A percentile compares a stretch with the other conserved stretches of the same genome.
These are phyloP conservation scores for Notamacropus eugenii DNA, from an alignment of 2,797 vertebrate species.

Conservation along the genomic window DNA sequence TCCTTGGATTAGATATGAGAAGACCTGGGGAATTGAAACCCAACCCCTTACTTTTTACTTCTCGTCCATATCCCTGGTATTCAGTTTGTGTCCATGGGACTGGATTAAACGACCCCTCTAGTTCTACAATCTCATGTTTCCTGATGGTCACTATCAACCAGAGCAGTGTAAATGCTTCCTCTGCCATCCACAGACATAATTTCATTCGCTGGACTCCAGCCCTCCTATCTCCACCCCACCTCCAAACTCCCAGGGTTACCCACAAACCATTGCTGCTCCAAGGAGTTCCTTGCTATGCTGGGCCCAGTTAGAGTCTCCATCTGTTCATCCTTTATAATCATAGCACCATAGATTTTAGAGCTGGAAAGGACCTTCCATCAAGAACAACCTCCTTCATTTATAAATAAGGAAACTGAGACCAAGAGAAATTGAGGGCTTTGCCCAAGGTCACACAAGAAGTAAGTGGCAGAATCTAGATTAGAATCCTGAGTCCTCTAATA, in stretches of 20 bases:
- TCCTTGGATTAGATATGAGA: neutral
- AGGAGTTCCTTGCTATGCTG: neutral
- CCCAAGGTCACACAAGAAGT: neutral
- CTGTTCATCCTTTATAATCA: constrained; percentile 1
- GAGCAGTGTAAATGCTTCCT: neutral
- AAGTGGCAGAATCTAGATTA: neutral
- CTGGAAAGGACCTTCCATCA: neutral
- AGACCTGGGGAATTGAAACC: neutral
- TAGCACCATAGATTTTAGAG: neutral
- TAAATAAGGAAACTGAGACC: neutral
- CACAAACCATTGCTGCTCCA: neutral
- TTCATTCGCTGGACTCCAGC: neutral
- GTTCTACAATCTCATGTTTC: neutral
- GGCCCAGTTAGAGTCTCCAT: neutral
- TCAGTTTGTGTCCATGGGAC: neutral
- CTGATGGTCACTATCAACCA: neutral
- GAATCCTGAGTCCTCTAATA: neutral
- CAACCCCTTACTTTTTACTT: neutral
- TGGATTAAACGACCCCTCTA: neutral
- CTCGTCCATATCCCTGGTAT: neutral
- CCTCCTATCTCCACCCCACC: neutral
- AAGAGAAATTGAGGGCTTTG: neutral
- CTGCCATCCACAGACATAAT: neutral
- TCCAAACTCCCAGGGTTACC: neutral
- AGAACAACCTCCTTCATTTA: neutral